Evolutionary conservation across 1,140 invertebrate species (phyloP).

Genomic region (Orius insidiosus): DNA sequence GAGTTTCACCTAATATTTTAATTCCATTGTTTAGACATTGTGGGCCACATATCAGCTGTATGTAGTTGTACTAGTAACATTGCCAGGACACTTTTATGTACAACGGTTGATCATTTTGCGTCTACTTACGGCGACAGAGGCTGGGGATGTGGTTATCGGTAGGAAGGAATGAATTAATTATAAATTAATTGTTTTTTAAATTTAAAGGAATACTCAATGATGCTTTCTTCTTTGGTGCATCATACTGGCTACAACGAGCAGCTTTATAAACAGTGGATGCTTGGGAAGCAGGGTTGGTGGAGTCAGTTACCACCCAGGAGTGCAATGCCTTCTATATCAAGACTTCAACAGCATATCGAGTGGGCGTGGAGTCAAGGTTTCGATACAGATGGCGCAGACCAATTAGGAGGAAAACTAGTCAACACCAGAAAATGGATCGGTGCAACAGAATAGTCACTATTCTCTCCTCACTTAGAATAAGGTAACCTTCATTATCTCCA

Average conservation of each 20-base stretch:
- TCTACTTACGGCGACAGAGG: too few species aligned
- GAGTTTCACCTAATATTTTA: too few species aligned
- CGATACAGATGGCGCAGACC: conserved; percentile 64
- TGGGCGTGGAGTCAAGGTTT: conserved; percentile 75
- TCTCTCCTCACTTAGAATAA: conserved; percentile 57
- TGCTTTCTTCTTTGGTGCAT: too few species aligned
- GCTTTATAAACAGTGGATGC: conserved; percentile 31
- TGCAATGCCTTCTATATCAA: conserved; percentile 66
- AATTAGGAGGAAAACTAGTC: too few species aligned
- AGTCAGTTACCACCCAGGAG: conserved; percentile 33
- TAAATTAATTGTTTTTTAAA: too few species aligned
- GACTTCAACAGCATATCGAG: conserved; percentile 68
- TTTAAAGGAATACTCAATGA: conserved; percentile 72
- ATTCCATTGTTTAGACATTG: conserved; percentile 36
- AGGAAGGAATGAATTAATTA: conserved; percentile 71
- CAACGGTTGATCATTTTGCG: too few species aligned
- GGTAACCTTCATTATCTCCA: conserved; percentile 24
- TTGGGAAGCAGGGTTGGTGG: conserved; percentile 25
- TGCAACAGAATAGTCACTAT: conserved; percentile 67
- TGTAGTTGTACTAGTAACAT: conserved; percentile 50
- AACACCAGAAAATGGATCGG: conserved; percentile 90
- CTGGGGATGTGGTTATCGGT: too few species aligned
- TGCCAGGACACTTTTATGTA: conserved; percentile 50
- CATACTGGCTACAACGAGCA: conserved; percentile 53
- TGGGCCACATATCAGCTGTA: conserved; percentile 48